Percentiles rank a stretch among this genome's conserved stretches.
phyloP scores from a whole-genome alignment of 2,797 vertebrate species.

The Lepus oiostolus region DNA sequence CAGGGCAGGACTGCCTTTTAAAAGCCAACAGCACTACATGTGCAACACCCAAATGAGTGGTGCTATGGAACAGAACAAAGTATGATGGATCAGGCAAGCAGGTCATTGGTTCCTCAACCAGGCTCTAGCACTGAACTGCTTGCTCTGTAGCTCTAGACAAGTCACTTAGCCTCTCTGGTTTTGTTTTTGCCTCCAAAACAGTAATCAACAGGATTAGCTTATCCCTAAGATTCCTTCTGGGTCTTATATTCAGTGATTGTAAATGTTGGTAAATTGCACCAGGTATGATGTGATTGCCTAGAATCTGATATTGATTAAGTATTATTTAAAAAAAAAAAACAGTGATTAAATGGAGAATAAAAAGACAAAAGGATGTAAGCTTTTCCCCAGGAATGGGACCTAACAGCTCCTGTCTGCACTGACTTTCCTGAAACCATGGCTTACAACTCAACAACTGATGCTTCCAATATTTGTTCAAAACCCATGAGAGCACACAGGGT shows the following conservation, averaged over 20 bases:
- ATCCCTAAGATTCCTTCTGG: neutral
- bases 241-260: neutral
- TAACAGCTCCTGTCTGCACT: neutral
- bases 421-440: neutral
- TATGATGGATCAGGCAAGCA: neutral
- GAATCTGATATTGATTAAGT: conserved; percentile 17
- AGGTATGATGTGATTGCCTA: conserved; percentile 41
- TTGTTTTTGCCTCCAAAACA: conserved; percentile 34
- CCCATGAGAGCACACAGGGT: neutral
- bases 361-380: neutral
- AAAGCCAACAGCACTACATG: neutral
- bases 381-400: neutral
- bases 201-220: neutral
- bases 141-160: neutral
- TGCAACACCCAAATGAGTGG: neutral
- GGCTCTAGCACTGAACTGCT: neutral
- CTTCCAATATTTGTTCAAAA: conserved; percentile 60
- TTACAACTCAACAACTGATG: conserved; percentile 61
- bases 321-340: conserved; percentile 35
- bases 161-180: neutral
- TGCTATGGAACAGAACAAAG: neutral
- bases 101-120: neutral
- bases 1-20: neutral
- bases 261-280: conserved; percentile 32
- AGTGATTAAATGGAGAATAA: neutral